Percentiles rank a stretch among this genome's conserved stretches.
These are phyloP conservation scores for Folsomia manolachei DNA, from an alignment of 2,888 invertebrate species.

Conservation along the genomic window DNA sequence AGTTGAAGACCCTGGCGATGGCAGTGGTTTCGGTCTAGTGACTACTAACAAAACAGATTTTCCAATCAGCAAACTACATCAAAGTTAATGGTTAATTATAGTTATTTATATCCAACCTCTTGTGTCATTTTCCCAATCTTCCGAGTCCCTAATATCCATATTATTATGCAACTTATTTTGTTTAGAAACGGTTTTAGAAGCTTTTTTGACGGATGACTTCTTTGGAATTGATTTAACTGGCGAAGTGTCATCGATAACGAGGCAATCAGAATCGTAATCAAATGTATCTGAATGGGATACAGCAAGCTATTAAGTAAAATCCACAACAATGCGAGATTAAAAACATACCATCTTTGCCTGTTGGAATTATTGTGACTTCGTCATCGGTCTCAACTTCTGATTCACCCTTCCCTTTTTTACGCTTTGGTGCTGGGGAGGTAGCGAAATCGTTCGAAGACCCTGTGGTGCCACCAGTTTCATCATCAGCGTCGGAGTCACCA, in stretches of 20 bases:
- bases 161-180: no score
- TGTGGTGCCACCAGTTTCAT: not conserved
- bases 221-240: not conserved
- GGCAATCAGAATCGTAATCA: slow-evolving; percentile 5
- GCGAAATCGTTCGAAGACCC: not conserved
- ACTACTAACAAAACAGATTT: not conserved
- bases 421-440: not conserved
- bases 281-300: not conserved
- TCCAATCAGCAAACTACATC: not conserved
- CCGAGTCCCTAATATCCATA: no score
- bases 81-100: not conserved
- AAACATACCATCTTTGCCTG: not conserved
- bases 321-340: not conserved
- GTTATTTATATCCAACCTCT: no score
- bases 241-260: not conserved
- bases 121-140: not conserved
- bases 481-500: not conserved
- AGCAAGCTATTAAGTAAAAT: not conserved
- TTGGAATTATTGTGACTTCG: not conserved
- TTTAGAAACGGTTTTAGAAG: no score
- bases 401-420: not conserved
- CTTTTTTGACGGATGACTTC: not conserved
- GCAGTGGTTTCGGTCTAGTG: not conserved
- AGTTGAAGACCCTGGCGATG: not conserved
- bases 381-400: not conserved